Evolutionary conservation across 2,113 vertebrate genomes (phyloP).

Genomic region (Entomyzon cyanotis): DNA sequence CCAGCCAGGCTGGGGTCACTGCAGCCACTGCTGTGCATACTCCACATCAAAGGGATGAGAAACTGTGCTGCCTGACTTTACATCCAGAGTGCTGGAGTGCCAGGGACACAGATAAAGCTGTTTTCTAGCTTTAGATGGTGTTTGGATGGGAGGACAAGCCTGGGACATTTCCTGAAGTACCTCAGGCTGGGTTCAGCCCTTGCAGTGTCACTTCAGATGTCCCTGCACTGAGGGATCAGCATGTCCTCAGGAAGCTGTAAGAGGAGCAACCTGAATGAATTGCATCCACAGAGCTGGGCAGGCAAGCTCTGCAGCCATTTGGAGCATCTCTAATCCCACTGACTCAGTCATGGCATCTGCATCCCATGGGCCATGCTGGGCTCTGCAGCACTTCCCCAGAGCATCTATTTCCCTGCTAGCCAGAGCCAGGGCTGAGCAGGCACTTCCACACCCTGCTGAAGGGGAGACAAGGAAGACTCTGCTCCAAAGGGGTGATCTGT

Average conservation of each 20-base stretch:
- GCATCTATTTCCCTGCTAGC: not conserved
- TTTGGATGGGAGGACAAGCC: not conserved
- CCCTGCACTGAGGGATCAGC: not conserved
- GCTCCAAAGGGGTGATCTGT: fast-evolving
- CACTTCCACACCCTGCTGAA: not conserved
- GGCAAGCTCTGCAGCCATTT: not conserved
- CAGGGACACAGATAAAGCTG: not conserved
- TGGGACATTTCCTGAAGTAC: not conserved
- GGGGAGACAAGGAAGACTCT: not conserved
- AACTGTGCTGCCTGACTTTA: not conserved
- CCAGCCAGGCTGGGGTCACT: not conserved
- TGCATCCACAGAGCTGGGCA: not conserved
- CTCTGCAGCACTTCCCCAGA: not conserved
- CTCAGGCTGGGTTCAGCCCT: not conserved
- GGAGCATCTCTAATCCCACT: not conserved
- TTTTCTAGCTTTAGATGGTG: not conserved
- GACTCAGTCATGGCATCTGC: not conserved
- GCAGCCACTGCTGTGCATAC: not conserved
- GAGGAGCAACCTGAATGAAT: fast-evolving
- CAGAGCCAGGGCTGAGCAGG: not conserved
- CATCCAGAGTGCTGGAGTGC: not conserved
- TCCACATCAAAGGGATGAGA: not conserved
- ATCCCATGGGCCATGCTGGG: fast-evolving
- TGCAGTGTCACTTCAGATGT: not conserved
- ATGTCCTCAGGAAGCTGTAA: not conserved